Conservation (phyloP, 2,797 vertebrate genomes). For the Tarsius wallacei region DNA sequence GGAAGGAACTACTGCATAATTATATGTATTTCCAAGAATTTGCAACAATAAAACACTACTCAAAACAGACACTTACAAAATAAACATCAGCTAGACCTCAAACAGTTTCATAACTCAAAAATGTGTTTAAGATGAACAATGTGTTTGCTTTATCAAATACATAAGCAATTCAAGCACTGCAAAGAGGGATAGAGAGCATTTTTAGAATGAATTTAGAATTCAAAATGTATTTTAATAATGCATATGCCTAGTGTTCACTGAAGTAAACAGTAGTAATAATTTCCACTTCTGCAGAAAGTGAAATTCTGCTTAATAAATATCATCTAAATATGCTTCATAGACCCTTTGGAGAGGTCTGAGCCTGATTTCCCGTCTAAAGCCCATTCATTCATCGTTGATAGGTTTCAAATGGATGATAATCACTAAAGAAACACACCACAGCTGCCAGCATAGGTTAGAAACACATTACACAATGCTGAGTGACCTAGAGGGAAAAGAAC, state of each 20-base stretch:
- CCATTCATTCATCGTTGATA: neutral
- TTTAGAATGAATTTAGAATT: slow-evolving; percentile 52
- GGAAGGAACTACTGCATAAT: neutral
- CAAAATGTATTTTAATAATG: slow-evolving; percentile 56
- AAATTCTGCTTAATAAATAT: slow-evolving; percentile 44
- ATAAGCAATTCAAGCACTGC: neutral
- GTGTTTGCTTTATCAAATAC: slow-evolving; percentile 53
- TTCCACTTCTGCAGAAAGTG: slow-evolving; percentile 39
- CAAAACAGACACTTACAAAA: slow-evolving; percentile 67
- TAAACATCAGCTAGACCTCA: slow-evolving; percentile 65
- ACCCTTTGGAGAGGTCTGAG: neutral
- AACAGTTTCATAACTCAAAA: slow-evolving; percentile 60
- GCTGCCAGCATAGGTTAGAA: slow-evolving; percentile 47
- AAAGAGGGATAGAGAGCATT: slow-evolving; percentile 22
- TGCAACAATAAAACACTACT: slow-evolving; percentile 59
- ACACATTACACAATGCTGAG: slow-evolving; percentile 31
- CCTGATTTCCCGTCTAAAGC: slow-evolving; percentile 22
- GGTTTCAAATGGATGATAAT: slow-evolving; percentile 40
- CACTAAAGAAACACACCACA: slow-evolving; percentile 19
- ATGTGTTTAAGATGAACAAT: slow-evolving; percentile 42
- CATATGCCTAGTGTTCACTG: slow-evolving; percentile 32
- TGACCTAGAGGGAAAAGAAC: slow-evolving; percentile 67
- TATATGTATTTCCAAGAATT: slow-evolving; percentile 63
- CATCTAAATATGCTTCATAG: neutral
- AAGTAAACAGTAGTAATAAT: slow-evolving; percentile 46